Evolutionary conservation across 2,113 vertebrate genomes (phyloP).

Genomic region (Fulmarus glacialis): DNA sequence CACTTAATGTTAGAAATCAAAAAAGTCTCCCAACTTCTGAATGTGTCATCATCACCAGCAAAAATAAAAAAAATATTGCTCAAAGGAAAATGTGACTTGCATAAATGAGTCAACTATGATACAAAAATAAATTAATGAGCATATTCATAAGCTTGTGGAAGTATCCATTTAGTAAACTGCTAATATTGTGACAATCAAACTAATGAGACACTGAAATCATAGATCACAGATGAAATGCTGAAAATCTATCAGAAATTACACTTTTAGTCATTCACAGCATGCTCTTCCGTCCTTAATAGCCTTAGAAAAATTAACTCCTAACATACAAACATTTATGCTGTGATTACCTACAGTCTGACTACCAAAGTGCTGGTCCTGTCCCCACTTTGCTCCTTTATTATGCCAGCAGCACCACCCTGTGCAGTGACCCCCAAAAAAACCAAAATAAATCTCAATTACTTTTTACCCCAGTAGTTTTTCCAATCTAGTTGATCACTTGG

Average conservation of each 20-base stretch:
- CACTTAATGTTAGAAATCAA: background rate
- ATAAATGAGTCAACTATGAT: slow-evolving; percentile 50
- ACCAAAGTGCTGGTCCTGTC: background rate
- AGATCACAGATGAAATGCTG: slow-evolving; percentile 32
- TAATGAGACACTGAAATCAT: slow-evolving; percentile 52
- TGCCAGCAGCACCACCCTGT: background rate
- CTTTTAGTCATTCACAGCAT: background rate
- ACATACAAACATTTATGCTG: background rate
- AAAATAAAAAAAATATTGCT: background rate
- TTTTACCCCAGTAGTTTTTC: background rate
- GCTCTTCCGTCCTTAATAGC: background rate
- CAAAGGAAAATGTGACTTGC: slow-evolving; percentile 37
- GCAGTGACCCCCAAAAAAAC: background rate
- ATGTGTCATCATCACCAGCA: slow-evolving; percentile 7
- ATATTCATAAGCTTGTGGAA: slow-evolving; percentile 60
- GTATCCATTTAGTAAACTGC: slow-evolving; percentile 53
- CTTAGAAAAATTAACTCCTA: slow-evolving; percentile 8
- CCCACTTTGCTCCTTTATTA: background rate
- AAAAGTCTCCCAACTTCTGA: background rate
- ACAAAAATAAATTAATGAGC: slow-evolving; percentile 62
- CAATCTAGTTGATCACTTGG: background rate
- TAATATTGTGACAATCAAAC: slow-evolving; percentile 68
- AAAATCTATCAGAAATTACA: slow-evolving; percentile 33
- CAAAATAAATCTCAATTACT: background rate
- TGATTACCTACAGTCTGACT: background rate